These are phyloP conservation scores for Syritta pipiens DNA, from an alignment of 2,888 invertebrate genomes.

Conservation along the genomic window DNA sequence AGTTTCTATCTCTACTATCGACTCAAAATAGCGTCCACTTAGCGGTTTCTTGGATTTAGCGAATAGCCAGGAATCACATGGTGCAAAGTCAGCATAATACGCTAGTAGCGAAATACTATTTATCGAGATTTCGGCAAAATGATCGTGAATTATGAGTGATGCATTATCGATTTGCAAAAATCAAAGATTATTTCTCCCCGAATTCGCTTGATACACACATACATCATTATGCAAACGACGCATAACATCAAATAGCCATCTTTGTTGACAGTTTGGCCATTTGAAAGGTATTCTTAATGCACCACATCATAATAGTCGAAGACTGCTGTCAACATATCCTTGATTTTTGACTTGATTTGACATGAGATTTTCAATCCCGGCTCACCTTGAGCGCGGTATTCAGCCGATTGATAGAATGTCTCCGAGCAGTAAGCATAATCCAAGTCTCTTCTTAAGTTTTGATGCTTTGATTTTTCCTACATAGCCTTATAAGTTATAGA, in stretches of 20 bases:
- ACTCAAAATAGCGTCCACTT: constrained; percentile 50
- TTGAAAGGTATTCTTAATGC: neutral
- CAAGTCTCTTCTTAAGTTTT: too few relatives aligned
- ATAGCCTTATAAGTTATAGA: too few relatives aligned
- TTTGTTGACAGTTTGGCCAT: neutral
- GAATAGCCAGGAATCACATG: constrained; percentile 66
- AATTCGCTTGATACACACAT: too few relatives aligned
- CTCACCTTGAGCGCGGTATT: neutral
- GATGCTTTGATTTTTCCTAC: too few relatives aligned
- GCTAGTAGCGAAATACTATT: constrained; percentile 39
- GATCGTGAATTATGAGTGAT: too few relatives aligned
- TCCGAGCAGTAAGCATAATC: too few relatives aligned
- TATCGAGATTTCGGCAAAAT: neutral
- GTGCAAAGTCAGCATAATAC: constrained; percentile 65
- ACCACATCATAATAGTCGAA: neutral
- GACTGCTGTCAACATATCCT: neutral
- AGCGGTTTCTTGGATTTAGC: constrained; percentile 46
- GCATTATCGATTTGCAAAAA: too few relatives aligned
- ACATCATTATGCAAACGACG: too few relatives aligned
- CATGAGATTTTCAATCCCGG: neutral
- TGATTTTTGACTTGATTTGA: neutral
- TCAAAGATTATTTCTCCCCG: too few relatives aligned
- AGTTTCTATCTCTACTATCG: constrained; percentile 41
- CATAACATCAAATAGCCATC: too few relatives aligned
- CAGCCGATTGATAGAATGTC: too few relatives aligned